These are phyloP conservation scores for Leptatherina wallacei DNA, from an alignment of 2,797 vertebrate species.

Conservation along the genomic window DNA sequence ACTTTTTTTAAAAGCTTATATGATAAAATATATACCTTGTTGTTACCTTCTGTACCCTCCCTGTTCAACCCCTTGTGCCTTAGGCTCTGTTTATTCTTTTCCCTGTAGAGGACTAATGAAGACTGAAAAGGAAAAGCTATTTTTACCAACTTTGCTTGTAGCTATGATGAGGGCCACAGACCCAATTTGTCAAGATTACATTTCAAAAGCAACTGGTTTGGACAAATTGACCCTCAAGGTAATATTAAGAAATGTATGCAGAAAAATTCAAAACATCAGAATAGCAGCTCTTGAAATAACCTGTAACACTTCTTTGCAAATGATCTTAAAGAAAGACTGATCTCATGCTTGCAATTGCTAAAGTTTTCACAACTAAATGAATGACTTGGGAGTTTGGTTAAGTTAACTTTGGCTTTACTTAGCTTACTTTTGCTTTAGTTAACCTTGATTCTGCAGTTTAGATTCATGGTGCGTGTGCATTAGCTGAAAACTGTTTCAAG, in stretches of 20 bases:
- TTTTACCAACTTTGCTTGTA: not conserved
- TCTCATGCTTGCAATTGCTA: not conserved
- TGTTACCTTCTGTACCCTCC: not conserved
- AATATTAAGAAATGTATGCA: constrained; percentile 7
- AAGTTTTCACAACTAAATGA: not conserved
- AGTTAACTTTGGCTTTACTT: not conserved
- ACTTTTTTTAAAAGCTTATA: not conserved
- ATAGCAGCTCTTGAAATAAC: constrained; percentile 6
- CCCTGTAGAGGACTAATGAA: constrained; percentile 21
- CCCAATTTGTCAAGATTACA: constrained; percentile 31
- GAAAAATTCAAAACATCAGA: constrained; percentile 3
- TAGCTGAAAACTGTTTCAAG: not conserved
- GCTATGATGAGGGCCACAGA: constrained; percentile 16
- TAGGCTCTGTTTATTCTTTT: not conserved
- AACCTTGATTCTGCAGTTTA: not conserved
- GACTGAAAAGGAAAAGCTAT: not conserved
- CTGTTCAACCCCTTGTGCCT: not conserved
- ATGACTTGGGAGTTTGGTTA: not conserved
- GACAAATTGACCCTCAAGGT: constrained; percentile 13
- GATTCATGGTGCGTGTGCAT: not conserved
- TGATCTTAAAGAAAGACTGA: not conserved
- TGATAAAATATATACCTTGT: not conserved
- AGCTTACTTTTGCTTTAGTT: not conserved
- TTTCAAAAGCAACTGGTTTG: constrained; percentile 10
- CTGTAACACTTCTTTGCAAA: not conserved